Evolutionary conservation across 2,797 vertebrate genomes (phyloP), one percentile per base, ranked within the genome.

Genomic region (Otolemur crassicaudatus): DNA sequence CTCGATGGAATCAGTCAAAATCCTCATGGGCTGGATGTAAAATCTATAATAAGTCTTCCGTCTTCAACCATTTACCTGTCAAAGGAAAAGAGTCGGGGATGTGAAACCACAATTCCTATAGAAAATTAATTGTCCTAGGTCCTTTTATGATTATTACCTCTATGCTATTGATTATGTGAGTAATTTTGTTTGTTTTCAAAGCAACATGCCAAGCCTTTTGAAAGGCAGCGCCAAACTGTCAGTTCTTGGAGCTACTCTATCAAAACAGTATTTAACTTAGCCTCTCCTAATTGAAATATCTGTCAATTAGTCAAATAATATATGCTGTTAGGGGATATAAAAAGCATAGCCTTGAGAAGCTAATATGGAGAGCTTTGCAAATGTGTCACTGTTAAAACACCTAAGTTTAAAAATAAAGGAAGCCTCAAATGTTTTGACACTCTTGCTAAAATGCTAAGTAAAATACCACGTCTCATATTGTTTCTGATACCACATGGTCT

Each of bases 1-100:
- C 97, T 98, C 97, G 37, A 7, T 98, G 98, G 98, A 98, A 99
- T 98, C 98, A 98, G 98, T 98, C 98, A 98, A 98, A 98, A 98
- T 98, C 97, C 98, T 98, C 97, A 97, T 95, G 96, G 98, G 96
- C 96, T 98, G 94, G 97, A 98, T 99, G 83, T 98, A 98, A 99
- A 98, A 98, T 98, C 97, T 98, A 91, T 98, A 98, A 97, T 97
- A 98, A 98, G 97, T 98, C 93, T 98, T 98, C 98, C 96, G 85
- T 98, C 97, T 98, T 98, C 97, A 97, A 94, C 97, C 94, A 97
- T 98, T 98, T 98, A 98, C 98, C 98, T 99, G 97, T 98, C 97
- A 98, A 98, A 96, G 97, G 76, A 98, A 98, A 98, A 98, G 80
- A 96, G 84, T 70, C 83, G 60, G 96, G 40, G 56, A 13, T 96